Percentiles rank a stretch among this genome's conserved stretches.
Evolutionary conservation across 2,797 vertebrate species (phyloP).

Genomic region (Galaxias olidus): DNA sequence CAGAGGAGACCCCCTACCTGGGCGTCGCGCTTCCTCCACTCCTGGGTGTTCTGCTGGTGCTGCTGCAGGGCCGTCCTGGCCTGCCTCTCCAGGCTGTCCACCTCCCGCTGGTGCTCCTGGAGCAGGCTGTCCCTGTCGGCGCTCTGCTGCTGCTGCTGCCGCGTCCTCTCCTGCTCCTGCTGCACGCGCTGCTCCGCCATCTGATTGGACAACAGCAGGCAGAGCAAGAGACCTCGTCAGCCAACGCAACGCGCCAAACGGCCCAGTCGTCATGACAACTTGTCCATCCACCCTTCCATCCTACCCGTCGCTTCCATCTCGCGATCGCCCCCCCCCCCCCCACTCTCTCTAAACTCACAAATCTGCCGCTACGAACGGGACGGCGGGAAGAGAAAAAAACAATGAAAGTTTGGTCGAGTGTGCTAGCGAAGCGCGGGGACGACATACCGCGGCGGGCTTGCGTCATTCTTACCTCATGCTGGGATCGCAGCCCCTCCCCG

Average conservation of each 20-base stretch:
- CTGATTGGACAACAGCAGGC: conserved; percentile 97
- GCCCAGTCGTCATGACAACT: conserved; percentile 99
- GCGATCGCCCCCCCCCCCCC: conserved; percentile 57
- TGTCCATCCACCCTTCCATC: conserved; percentile 75
- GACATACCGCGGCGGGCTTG: conserved; percentile 77
- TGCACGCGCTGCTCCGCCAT: conserved; percentile 96
- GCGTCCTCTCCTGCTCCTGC: conserved; percentile 97
- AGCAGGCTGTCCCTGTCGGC: conserved; percentile 91
- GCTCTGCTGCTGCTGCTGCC: conserved; percentile 93
- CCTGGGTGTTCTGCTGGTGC: conserved; percentile 86
- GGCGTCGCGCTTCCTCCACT: conserved; percentile 87
- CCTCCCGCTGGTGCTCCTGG: conserved; percentile 91
- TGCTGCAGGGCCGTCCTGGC: conserved; percentile 86
- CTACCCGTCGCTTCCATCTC: conserved; percentile 28
- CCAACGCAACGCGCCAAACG: conserved; percentile 74
- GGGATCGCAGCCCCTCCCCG: conserved; percentile 40
- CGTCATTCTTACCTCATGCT: conserved; percentile 79
- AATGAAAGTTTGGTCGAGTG: conserved; percentile 48
- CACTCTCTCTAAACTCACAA: conserved; percentile 6
- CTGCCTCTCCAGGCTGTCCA: conserved; percentile 85
- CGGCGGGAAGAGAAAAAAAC: conserved; percentile 20
- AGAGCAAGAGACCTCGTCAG: conserved; percentile 92
- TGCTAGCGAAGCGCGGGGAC: conserved; percentile 72
- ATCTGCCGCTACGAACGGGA: conserved; percentile 21
- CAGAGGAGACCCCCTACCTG: conserved; percentile 86